Evolutionary conservation across 53 echinoderm and acorn worm genomes (phyloP), one percentile per base, ranked within the genome.

Genomic region (Antedon mediterranea): DNA sequence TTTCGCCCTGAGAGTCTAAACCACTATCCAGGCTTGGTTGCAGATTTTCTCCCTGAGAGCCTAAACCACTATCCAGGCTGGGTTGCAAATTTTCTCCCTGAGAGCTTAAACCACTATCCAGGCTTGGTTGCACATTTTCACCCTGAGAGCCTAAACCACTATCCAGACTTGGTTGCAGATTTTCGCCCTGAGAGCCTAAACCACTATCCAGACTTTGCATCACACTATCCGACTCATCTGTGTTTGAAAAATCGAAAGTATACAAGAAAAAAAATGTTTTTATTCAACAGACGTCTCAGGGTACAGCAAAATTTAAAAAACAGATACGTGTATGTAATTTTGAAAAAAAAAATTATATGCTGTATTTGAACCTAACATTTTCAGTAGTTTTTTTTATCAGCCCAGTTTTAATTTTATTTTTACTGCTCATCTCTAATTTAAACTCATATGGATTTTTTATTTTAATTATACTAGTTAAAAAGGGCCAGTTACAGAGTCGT

Each of bases 1-100:
- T n/a, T 6, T 31, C 31, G 30, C 30, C 32, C 20, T 74, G 30
- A 30, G 32, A 30, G 18, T 30, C 30, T 18, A 84, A 76, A 91
- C 95, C 77, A 95, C 85, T 28, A n/a, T 95, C 95, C 89, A 95
- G 87, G 33, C 85, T 85, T 26, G 89, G 91, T 57, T 85, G 87
- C 28, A 73, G 32, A 30, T 13, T 28, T 6, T 31, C 31, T 30
- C 30, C 32, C 4, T 74, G 30, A 30, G 32, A 30, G 18, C 30
- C 30, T 18, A 33, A 29, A 33, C 32, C 28, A 23, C 57, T 57
- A 41, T 57, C 57, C 26, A 57, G 7, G 26, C 57, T 57, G 1
- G 9, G 57, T 23, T 81, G 29, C 23, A 32, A 33, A 76, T 85
- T 88, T 11, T 84, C 44, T 18, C 90, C 93, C 27, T 90, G 42